Conservation (phyloP, 2,113 vertebrate species). For the Carollia perspicillata region DNA sequence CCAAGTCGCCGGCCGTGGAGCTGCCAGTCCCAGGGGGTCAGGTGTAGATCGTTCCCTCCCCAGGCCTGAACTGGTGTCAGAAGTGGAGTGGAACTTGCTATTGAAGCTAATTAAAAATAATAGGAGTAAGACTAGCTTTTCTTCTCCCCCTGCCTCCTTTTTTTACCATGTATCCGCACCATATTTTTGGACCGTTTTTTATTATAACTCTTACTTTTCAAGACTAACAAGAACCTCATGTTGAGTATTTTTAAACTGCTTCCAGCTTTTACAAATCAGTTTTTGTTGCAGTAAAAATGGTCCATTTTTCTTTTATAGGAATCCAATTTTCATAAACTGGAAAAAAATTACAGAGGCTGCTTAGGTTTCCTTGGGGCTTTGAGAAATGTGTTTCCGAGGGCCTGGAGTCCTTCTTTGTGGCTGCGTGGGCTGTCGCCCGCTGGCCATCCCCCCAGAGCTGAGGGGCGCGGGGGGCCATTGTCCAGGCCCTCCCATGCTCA, state of each 20-base stretch:
- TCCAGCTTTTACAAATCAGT: constrained; percentile 84
- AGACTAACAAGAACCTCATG: constrained; percentile 85
- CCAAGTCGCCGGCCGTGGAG: constrained; percentile 74
- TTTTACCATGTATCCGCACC: constrained; percentile 77
- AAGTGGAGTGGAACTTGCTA: constrained; percentile 79
- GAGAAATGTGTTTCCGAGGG: constrained; percentile 67
- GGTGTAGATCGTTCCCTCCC: constrained; percentile 66
- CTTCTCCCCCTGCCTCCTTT: constrained; percentile 44
- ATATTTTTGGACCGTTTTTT: constrained; percentile 77
- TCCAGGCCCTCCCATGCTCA: background rate
- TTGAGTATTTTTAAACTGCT: constrained; percentile 82
- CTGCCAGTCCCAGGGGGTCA: constrained; percentile 76
- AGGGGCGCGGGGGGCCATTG: background rate
- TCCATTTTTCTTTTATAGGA: constrained; percentile 80
- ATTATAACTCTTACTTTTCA: constrained; percentile 82
- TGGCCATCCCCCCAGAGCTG: constrained; percentile 35
- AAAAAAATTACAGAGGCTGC: constrained; percentile 62
- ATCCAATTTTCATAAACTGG: constrained; percentile 76
- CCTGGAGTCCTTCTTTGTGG: constrained; percentile 51
- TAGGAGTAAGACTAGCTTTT: constrained; percentile 78
- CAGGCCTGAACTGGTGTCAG: constrained; percentile 77
- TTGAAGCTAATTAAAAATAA: constrained; percentile 86
- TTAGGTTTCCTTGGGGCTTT: constrained; percentile 70
- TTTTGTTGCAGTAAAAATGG: constrained; percentile 81
- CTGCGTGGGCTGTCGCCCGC: constrained; percentile 47